Base-by-base conservation (phyloP, 1,140 invertebrate genomes). In the Cardiocondyla obscurior region DNA sequence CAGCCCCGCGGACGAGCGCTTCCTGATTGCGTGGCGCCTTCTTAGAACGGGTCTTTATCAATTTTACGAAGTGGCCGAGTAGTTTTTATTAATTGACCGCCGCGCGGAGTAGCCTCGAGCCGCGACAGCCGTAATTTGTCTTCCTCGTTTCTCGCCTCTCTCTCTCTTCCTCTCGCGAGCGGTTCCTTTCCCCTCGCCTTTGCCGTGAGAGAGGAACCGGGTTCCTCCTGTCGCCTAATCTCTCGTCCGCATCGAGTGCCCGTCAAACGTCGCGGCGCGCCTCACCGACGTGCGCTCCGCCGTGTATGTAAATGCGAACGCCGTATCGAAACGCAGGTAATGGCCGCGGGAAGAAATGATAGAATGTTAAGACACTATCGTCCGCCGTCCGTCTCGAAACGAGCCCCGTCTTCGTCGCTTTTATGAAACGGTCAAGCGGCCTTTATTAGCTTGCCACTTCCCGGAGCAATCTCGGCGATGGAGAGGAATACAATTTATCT, bases 61-160 rank as follows among this genome's bases (percentile, higher is more conserved):
- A 73, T 81, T 87, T 88, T 84, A 88, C 74, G 82, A 87, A 88
- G 67, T 60, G 74, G 82, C 83, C 69, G 30, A 70, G 74, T 88
- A 84, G 86, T 88, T 83, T 87, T 87, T 87, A 88, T 88, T 88
- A 88, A 88, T 87, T 87, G 73, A 81, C 83, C 51, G 60, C 53
- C 69, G 79, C 85, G 55, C 81, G 30, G 51, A 74, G 79, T 81
- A 81, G 67, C 69, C 69, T 79, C 74, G 74, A 79, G 62, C 74
- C 64, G 62, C 62, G 74, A 79, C 74, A 67, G 46, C 64, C 74
- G 49, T 36, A 79, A 79, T 79, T 79, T 79, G 74, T 79, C 74
- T 79, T 79, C 46, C 74, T 79, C 74, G 60, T 67, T 79, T 67
- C 74, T 69, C 7, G 4, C 58, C 33, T 49, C 36, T 16, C 39